Conservation (phyloP, 2,113 vertebrate species). For the Willisornis vidua region DNA sequence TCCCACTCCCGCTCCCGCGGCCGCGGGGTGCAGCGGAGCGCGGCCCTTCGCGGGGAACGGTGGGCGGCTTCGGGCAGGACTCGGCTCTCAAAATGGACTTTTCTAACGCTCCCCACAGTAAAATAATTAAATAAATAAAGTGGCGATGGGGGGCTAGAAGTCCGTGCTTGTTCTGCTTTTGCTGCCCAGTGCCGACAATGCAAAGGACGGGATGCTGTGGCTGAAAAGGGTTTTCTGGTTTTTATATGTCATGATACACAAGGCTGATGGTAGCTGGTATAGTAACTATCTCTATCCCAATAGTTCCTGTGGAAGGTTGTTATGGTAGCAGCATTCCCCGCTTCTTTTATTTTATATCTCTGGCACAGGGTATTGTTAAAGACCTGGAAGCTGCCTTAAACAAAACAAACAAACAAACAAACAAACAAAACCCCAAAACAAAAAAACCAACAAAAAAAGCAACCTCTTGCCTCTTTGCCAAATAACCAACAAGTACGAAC, state of each 20-base stretch:
- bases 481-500: neutral
- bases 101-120: neutral
- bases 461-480: neutral
- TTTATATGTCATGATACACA: neutral
- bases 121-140: neutral
- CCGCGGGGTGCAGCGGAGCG: neutral
- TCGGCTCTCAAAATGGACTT: neutral
- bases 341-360: neutral
- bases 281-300: slow-evolving; percentile 45
- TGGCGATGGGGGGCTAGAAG: accelerated
- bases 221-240: neutral
- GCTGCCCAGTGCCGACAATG: neutral
- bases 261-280: slow-evolving; percentile 7
- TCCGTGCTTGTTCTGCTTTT: neutral
- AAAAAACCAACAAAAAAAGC: no score
- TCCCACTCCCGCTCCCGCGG: neutral
- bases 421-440: no score
- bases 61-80: neutral
- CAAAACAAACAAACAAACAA: neutral
- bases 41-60: neutral
- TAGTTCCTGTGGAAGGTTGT: slow-evolving; percentile 60
- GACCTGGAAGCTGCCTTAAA: neutral
- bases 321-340: slow-evolving; percentile 38
- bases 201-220: neutral
- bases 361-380: neutral